Percentiles rank a stretch among this genome's conserved stretches.
phyloP scores from a whole-genome alignment of 2,797 vertebrate genomes.

The Peromyscus nudipes region DNA sequence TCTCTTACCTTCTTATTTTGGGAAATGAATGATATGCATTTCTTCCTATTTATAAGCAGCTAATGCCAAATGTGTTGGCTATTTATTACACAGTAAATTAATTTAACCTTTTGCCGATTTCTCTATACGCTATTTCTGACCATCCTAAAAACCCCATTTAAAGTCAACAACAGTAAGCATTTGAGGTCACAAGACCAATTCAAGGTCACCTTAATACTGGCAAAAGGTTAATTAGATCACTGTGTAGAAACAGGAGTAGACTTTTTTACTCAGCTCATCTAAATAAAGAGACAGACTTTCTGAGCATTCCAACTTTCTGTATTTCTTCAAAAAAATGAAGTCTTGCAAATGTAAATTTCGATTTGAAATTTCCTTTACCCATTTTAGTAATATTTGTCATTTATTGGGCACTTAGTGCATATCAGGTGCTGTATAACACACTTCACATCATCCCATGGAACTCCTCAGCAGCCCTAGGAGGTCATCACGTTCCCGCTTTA shows the following conservation, averaged over 20 bases:
- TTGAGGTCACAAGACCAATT: conserved; percentile 90
- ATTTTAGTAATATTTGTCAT: conserved; percentile 35
- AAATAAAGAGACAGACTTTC: conserved; percentile 84
- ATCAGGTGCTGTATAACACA: neutral
- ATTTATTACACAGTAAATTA: conserved; percentile 92
- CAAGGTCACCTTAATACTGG: conserved; percentile 92
- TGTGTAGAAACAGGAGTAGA: conserved; percentile 89
- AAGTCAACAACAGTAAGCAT: conserved; percentile 92
- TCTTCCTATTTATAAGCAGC: conserved; percentile 59
- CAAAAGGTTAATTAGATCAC: conserved; percentile 94
- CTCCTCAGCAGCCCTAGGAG: neutral
- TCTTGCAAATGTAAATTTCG: neutral
- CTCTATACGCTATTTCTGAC: conserved; percentile 90
- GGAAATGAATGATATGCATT: conserved; percentile 59
- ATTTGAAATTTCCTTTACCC: neutral
- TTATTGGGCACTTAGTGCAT: neutral
- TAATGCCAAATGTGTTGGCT: conserved; percentile 65
- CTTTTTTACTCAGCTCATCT: conserved; percentile 85
- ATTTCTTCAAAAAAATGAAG: conserved; percentile 54
- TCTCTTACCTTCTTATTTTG: conserved; percentile 62
- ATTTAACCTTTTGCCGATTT: conserved; percentile 90
- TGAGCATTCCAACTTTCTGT: conserved; percentile 68
- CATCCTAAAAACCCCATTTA: conserved; percentile 89
- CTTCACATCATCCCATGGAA: neutral
- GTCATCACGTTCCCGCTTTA: neutral